Percentiles rank a stretch among this genome's conserved stretches.
These are phyloP conservation scores for Orientallactaga bullata DNA, from an alignment of 2,113 vertebrate genomes.

Conservation along the genomic window DNA sequence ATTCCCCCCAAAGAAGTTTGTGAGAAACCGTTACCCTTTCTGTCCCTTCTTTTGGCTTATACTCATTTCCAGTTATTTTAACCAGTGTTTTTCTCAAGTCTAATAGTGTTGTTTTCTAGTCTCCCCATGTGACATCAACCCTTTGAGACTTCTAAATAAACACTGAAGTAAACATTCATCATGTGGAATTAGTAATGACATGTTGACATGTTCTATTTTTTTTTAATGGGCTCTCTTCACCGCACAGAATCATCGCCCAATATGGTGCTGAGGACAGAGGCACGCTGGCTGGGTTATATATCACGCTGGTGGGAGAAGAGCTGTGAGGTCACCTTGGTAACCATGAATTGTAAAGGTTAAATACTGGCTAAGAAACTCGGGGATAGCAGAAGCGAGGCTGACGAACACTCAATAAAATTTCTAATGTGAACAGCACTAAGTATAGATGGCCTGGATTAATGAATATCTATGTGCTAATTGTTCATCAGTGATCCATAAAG, in stretches of 20 bases:
- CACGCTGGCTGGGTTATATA: background rate
- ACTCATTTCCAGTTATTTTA: constrained; percentile 69
- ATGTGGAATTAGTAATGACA: constrained; percentile 63
- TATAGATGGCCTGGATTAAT: background rate
- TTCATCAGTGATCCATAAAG: constrained; percentile 23
- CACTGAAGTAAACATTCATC: constrained; percentile 62
- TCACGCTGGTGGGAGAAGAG: background rate
- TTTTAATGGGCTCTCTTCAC: background rate
- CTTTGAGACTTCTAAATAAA: constrained; percentile 51
- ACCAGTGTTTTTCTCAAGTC: constrained; percentile 50
- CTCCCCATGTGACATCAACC: constrained; percentile 27
- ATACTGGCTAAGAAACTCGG: background rate
- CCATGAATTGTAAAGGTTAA: background rate
- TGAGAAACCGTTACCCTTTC: constrained; percentile 73
- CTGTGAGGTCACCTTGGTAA: background rate
- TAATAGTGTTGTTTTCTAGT: constrained; percentile 70
- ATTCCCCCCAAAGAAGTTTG: constrained; percentile 65
- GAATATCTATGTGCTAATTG: background rate
- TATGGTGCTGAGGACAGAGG: constrained; percentile 45
- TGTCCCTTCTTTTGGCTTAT: constrained; percentile 5
- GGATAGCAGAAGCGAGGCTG: background rate
- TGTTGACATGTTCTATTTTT: constrained; percentile 36
- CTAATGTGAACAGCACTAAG: background rate
- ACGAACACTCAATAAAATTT: background rate
- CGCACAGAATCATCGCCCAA: constrained; percentile 10